Evolutionary conservation across 1,140 invertebrate species (phyloP), one percentile per base, ranked within the genome.

Genomic region (Cyrtorhinus lividipennis): DNA sequence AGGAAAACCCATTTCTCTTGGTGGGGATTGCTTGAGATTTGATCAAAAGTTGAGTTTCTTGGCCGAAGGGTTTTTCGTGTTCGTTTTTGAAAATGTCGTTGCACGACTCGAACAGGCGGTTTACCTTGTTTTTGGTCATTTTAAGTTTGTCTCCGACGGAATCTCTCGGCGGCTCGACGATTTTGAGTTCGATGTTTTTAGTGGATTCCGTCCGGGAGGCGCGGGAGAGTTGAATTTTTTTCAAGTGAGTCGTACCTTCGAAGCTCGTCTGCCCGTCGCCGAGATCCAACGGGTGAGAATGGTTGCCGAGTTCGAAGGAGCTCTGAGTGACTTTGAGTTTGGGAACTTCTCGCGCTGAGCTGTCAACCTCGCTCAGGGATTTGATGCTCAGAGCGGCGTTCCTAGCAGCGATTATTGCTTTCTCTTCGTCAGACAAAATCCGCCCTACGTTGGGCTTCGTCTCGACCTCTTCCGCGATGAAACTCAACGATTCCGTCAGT

Each of bases 1-100:
- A 53, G 5, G 48, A 12, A 53, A 53, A 53, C 12, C 48, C 20
- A 20, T 53, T 53, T 10, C 20, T 10, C 5, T 56, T 22, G 56
- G 58, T 63, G 3, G 56, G 56, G 23, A 46, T 5, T 30, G 62
- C 65, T 38, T 66, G 65, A 58, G 65, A 64, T 58, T 66, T 66
- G 25, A 66, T 66, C 48, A 66, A 59, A 57, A 62, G 24, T 44
- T 65, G 59, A 12, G 64, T 63, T 64, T 66, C 61, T 61, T 65
- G 64, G 1, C 62, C 65, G 30, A 56, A 65, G 60, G 61, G 56
- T 56, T 63, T 63, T 24, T 65, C 66, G 56, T 62, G 57, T 10
- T 56, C 60, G 18, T n/a, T 5, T 53, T 61, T 53, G 25, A 44
- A 20, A 30, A 48, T 25, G 22, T 56, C 27, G 22, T 57, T 44